Percentiles rank a stretch among this genome's conserved stretches.
Conservation (phyloP, 2,113 vertebrate species). For the Lophura nycthemera region DNA sequence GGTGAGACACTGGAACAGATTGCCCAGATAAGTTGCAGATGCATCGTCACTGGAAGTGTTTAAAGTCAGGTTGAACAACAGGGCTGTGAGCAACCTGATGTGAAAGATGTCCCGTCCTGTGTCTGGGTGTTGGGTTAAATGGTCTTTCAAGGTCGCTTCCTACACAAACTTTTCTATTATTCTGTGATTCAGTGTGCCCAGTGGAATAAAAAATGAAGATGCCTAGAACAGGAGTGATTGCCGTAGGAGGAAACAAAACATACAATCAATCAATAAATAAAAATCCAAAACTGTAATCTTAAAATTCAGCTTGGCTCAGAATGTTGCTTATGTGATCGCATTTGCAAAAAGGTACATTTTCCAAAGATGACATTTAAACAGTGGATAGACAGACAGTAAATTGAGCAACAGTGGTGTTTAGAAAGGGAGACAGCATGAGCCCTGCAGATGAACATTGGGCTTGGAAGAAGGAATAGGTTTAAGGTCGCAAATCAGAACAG, state of each 20-base stretch:
- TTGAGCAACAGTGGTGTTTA: background rate
- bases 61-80: background rate
- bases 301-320: background rate
- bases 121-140: background rate
- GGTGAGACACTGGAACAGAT: background rate
- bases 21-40: background rate
- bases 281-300: background rate
- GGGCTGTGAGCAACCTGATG: background rate
- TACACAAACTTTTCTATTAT: background rate
- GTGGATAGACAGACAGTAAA: background rate
- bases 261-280: background rate
- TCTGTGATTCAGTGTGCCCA: background rate
- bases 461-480: background rate
- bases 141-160: background rate
- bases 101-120: background rate
- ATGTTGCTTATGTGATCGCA: background rate
- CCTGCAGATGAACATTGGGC: background rate
- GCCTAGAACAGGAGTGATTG: background rate
- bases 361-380: background rate
- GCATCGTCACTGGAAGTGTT: background rate
- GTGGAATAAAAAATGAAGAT: background rate
- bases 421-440: background rate
- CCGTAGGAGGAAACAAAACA: background rate
- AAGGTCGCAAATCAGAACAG: background rate
- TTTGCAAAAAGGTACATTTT: background rate